Conservation (phyloP, 2,797 vertebrate species). For the Falco biarmicus region DNA sequence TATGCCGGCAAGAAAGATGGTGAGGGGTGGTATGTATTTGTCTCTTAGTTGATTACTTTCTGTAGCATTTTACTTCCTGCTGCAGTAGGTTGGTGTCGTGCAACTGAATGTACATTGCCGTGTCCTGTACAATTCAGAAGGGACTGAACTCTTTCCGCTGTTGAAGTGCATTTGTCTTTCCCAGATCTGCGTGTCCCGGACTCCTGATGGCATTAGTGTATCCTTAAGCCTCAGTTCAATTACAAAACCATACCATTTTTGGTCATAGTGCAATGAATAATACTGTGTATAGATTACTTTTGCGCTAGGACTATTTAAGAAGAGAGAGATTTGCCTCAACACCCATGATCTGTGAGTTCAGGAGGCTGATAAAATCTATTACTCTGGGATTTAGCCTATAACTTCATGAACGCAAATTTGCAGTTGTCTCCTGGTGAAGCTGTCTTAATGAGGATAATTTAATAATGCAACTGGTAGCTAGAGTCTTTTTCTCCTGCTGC, state of each 20-base stretch:
- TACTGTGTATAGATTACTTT: background rate
- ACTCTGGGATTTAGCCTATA: background rate
- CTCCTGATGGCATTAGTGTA: background rate
- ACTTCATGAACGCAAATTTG: background rate
- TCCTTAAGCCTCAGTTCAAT: background rate
- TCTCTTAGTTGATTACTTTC: background rate
- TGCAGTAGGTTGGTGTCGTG: background rate
- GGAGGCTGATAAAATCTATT: background rate
- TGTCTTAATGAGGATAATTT: background rate
- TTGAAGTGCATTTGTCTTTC: background rate
- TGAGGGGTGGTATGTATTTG: background rate
- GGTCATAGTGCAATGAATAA: background rate
- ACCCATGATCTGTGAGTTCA: background rate
- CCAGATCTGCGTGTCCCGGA: fast-evolving
- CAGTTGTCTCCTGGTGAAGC: background rate
- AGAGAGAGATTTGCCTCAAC: background rate
- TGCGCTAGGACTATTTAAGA: background rate
- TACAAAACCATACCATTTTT: background rate
- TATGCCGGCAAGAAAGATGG: background rate
- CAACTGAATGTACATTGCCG: background rate
- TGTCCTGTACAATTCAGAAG: background rate
- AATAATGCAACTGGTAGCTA: background rate
- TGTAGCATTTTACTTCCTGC: background rate
- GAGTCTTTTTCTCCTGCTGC: background rate
- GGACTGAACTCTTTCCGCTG: background rate